Base-by-base conservation (phyloP, 2,113 vertebrate species). In the Hemiprocne comata region DNA sequence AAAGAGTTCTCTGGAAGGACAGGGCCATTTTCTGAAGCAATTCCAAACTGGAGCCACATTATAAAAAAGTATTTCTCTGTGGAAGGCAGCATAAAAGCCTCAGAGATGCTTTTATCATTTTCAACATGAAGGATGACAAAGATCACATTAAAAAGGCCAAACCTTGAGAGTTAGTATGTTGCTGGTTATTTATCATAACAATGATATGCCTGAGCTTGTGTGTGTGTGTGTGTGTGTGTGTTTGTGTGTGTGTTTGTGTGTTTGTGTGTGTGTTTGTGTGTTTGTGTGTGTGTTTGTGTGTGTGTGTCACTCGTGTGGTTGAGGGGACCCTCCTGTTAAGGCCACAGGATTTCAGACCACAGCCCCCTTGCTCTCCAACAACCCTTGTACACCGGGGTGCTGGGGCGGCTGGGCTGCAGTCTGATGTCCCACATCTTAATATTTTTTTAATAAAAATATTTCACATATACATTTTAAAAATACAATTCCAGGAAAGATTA, bases 111-210 rank as follows among this genome's bases (percentile, higher is more conserved):
- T 48, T 46, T 19, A 46, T 67, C 62, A 61, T 87, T 67, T 61
- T 83, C 82, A 79, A 2, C 42, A 18, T 36, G 40, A 79, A 67
- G 48, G 38, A 72, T 71, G 67, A 87, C 0, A 0, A 86, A 89
- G 57, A 70, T n/a, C 48, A 62, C 1, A 2, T 48, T 71, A 79
- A 87, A 84, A 26, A 62, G 62, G 38, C 67, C 89, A 92, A 17
- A 62, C 40, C 85, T 80, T 84, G 85, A 42, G 72, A 92, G 48
- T 57, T 71, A 87, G 84, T 87, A 79, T 42, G 53, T 46, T 90
- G 67, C 46, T 89, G 36, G 62, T 74, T 92, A 89, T 80, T 94
- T 83, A 83, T 94, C 69, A 31, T 29, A 94, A 71, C 26, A 34
- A n/a, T 15, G 12, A n/a, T 86, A 23, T n/a, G n/a, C n/a, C n/a